phyloP scores from a whole-genome alignment of 1,140 invertebrate species.

The Zaprionus ghesquierei region DNA sequence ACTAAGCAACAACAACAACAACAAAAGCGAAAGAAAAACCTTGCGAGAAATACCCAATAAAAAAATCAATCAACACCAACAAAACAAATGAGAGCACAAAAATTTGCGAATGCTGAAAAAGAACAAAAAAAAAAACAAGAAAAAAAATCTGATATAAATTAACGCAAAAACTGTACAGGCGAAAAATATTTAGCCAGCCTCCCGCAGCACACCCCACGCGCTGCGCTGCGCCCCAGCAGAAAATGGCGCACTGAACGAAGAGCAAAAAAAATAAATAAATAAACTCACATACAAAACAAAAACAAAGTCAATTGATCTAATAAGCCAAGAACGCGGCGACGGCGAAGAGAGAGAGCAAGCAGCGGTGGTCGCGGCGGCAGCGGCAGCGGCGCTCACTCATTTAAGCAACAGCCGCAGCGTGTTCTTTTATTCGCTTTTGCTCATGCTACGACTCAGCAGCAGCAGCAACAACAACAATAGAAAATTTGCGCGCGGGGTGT shows the following conservation, averaged over 20 bases:
- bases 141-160: conserved; percentile 45
- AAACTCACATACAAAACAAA: conserved; percentile 40
- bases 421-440: conserved; percentile 49
- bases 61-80: conserved; percentile 41
- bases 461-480: conserved; percentile 47
- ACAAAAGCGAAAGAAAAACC: neutral
- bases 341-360: neutral
- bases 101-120: conserved; percentile 36
- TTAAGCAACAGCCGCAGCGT: conserved; percentile 43
- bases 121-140: neutral
- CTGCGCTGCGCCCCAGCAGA: conserved; percentile 3
- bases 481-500: conserved; percentile 56
- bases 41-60: conserved; percentile 9
- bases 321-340: conserved; percentile 60
- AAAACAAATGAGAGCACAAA: neutral
- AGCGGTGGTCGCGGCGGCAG: neutral
- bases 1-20: neutral
- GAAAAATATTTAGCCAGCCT: conserved; percentile 8
- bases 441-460: conserved; percentile 37
- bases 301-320: conserved; percentile 75
- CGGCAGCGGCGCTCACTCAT: conserved; percentile 48
- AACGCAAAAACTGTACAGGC: conserved; percentile 57
- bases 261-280: conserved; percentile 40
- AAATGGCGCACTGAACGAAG: conserved; percentile 47
- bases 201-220: conserved; percentile 1